Evolutionary conservation across 2,888 invertebrate genomes (phyloP).

Genomic region (Dinocampus coccinellae): DNA sequence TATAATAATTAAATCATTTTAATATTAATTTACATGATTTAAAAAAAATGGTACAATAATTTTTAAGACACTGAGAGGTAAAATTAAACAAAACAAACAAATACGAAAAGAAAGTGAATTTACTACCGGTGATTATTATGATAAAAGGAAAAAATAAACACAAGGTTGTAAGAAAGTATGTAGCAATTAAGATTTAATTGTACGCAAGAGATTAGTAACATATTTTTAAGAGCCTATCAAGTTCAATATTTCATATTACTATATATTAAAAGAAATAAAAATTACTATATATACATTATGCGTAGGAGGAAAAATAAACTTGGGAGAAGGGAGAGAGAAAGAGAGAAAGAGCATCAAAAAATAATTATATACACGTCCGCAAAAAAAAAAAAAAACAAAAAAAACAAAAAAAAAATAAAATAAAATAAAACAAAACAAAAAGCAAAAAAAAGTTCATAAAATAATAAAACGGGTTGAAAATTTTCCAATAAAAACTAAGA

Average conservation of each 20-base stretch:
- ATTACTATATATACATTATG: constrained; percentile 46
- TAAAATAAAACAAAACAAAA: too few species aligned
- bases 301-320: constrained; percentile 13
- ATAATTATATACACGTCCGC: constrained; percentile 32
- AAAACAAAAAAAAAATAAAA: too few species aligned
- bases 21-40: not conserved
- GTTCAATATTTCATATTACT: constrained; percentile 66
- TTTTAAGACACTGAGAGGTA: constrained; percentile 8
- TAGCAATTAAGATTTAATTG: constrained; percentile 59
- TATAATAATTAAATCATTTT: not conserved
- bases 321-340: constrained; percentile 12
- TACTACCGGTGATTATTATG: constrained; percentile 26
- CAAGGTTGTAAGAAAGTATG: constrained; percentile 69
- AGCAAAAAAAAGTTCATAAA: too few species aligned
- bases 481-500: constrained; percentile 20
- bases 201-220: constrained; percentile 58
- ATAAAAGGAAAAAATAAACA: constrained; percentile 53
- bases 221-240: constrained; percentile 66
- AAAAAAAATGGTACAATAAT: constrained; percentile 11
- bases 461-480: not conserved
- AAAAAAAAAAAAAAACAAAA: constrained; percentile 26
- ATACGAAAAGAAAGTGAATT: constrained; percentile 14
- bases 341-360: too few species aligned
- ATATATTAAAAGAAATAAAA: constrained; percentile 45
- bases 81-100: not conserved